Percentiles rank a stretch among this genome's conserved stretches.
phyloP scores from a whole-genome alignment of 2,113 vertebrate genomes.

The Hassar affinis region DNA sequence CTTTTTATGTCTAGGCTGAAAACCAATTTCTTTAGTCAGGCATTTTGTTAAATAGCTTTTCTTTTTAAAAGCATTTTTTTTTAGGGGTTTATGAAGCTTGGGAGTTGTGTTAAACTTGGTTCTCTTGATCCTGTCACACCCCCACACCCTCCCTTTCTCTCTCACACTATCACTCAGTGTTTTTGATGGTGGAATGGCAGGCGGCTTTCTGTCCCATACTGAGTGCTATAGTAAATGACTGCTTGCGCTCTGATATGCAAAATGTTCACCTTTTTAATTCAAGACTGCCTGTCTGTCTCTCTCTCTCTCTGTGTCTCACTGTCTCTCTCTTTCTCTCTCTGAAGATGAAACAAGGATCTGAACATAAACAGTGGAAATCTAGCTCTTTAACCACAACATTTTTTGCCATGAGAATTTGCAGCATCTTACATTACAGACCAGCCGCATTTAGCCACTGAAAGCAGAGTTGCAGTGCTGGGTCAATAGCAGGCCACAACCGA shows the following conservation, averaged over 20 bases:
- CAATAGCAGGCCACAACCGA: background rate
- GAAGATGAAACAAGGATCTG: background rate
- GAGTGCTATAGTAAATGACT: background rate
- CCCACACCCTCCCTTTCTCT: no score
- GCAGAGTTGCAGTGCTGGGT: background rate
- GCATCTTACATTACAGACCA: background rate
- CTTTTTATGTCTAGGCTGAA: background rate
- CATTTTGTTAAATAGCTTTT: background rate
- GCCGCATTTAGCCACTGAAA: conserved; percentile 2
- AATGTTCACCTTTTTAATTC: no score
- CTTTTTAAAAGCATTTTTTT: background rate
- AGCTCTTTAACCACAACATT: background rate
- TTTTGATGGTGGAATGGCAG: background rate
- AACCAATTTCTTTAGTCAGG: background rate
- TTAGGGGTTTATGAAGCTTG: background rate
- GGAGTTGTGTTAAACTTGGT: background rate
- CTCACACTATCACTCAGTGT: background rate
- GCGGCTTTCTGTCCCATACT: background rate
- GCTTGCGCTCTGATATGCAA: background rate
- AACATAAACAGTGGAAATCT: background rate
- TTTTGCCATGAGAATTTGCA: background rate
- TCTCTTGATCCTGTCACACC: background rate
- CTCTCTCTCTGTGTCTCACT: background rate
- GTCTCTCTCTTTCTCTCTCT: background rate
- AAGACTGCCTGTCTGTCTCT: background rate